Conservation (phyloP, 2,797 vertebrate genomes). For the Centropyge bicolor region DNA sequence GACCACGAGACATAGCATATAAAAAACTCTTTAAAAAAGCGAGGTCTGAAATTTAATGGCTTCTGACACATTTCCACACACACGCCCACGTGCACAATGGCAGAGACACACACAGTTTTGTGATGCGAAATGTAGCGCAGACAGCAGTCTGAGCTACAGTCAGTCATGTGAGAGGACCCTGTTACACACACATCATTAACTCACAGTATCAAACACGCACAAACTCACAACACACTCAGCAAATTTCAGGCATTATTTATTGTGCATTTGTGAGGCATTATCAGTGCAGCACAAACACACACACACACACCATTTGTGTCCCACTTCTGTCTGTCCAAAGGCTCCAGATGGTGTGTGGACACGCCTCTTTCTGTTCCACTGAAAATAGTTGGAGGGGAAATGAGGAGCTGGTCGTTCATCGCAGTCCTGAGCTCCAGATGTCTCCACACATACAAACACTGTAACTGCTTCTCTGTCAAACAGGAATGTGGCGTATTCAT, state of each 20-base stretch:
- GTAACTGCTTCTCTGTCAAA: constrained; percentile 9
- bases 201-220: constrained; percentile 33
- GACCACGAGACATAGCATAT: background rate
- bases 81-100: background rate
- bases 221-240: constrained; percentile 10
- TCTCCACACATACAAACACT: background rate
- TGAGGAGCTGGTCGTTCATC: constrained; percentile 14
- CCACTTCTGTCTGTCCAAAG: background rate
- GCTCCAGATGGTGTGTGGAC: constrained; percentile 1
- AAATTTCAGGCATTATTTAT: constrained; percentile 30
- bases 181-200: constrained; percentile 54
- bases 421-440: constrained; percentile 34
- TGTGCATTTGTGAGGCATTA: background rate
- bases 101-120: background rate
- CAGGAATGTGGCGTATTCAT: constrained; percentile 11
- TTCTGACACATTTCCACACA: background rate
- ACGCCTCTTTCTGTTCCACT: constrained; percentile 1
- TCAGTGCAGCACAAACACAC: constrained; percentile 13
- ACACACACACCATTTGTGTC: background rate
- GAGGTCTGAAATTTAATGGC: background rate
- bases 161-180: constrained; percentile 38
- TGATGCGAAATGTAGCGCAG: background rate
- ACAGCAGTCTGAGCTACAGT: constrained; percentile 27
- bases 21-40: background rate
- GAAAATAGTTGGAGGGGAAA: constrained; percentile 5